Percentiles rank a stretch among this genome's conserved stretches.
Evolutionary conservation across 2,888 invertebrate species (phyloP).

Genomic region (Nebria salina): DNA sequence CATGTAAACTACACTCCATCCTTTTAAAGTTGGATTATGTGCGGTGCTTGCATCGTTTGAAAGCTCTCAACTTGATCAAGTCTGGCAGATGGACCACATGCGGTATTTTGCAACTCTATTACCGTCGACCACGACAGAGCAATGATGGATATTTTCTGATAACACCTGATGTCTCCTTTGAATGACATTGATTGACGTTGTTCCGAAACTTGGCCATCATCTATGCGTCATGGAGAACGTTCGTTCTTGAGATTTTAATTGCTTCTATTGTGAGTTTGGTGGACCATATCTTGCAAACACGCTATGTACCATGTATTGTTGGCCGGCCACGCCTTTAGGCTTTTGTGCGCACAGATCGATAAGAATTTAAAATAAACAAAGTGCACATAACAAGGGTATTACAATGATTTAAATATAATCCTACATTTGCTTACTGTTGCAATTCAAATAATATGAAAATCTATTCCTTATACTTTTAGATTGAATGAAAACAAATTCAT

Average conservation of each 20-base stretch:
- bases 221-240: background rate
- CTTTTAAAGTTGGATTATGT: background rate
- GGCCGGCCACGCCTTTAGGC: slow-evolving; percentile 21
- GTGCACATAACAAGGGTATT: background rate
- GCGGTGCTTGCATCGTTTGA: background rate
- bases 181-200: background rate
- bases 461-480: too few species aligned
- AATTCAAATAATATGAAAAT: too few species aligned
- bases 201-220: background rate
- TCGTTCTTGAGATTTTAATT: slow-evolving; percentile 29
- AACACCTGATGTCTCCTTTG: background rate
- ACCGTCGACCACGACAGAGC: background rate
- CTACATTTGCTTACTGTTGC: too few species aligned
- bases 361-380: slow-evolving; percentile 30
- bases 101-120: background rate
- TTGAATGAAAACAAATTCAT: too few species aligned
- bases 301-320: slow-evolving; percentile 23
- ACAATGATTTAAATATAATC: background rate
- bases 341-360: slow-evolving; percentile 34
- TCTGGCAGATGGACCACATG: background rate
- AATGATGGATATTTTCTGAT: background rate
- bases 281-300: slow-evolving; percentile 25
- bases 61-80: slow-evolving; percentile 36
- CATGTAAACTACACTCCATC: background rate
- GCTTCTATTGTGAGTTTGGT: slow-evolving; percentile 21